Conservation (phyloP, 2,888 invertebrate genomes). For the Flexamia atlantica region DNA sequence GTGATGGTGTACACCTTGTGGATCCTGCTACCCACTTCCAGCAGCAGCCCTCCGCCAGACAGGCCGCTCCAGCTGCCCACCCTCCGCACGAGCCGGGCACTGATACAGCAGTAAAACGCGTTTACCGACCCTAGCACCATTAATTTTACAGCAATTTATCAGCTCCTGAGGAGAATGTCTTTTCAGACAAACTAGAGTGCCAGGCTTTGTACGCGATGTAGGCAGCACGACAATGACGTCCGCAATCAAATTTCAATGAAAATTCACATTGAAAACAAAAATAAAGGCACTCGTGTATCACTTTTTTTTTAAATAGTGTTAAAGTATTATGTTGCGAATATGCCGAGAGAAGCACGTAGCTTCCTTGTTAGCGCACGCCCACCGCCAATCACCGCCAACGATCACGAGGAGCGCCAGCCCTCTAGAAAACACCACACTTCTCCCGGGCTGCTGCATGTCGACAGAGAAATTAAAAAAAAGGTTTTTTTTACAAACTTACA, state of each 20-base stretch:
- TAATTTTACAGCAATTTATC: not conserved
- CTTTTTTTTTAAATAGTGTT: no score
- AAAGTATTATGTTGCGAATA: no score
- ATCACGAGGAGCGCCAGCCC: no score
- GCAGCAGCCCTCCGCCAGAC: constrained; percentile 1
- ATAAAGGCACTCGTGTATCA: no score
- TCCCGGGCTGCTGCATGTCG: no score
- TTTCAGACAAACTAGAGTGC: not conserved
- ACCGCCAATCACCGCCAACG: not conserved
- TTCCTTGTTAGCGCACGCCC: constrained; percentile 6
- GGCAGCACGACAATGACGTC: no score
- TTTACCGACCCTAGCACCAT: not conserved
- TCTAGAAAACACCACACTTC: not conserved
- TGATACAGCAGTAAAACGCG: not conserved
- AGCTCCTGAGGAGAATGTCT: not conserved
- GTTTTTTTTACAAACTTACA: no score
- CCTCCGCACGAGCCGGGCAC: not conserved
- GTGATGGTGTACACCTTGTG: constrained; percentile 33
- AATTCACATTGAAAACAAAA: no score
- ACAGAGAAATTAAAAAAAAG: no score
- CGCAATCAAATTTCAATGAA: no score
- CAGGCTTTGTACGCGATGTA: no score
- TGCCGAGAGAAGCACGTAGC: not conserved
- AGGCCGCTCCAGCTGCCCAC: not conserved
- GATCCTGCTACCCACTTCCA: constrained; percentile 12